These are phyloP conservation scores for Diachasmimorpha longicaudata DNA, from an alignment of 1,140 invertebrate genomes.

Conservation along the genomic window DNA sequence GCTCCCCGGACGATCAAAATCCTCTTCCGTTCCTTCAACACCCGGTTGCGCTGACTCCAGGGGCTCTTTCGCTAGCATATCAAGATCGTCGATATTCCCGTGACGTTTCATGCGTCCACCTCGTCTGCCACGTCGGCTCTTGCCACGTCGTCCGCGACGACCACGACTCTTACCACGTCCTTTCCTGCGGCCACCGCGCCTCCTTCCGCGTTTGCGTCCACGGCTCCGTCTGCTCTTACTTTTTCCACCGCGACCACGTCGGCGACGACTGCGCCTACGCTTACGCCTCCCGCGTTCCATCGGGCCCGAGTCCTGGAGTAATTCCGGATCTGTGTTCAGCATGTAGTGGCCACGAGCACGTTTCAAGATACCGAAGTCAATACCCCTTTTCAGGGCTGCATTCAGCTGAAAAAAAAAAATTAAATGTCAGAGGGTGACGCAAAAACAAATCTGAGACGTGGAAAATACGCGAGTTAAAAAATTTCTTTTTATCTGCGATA, in stretches of 20 bases:
- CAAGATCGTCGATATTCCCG: slow-evolving; percentile 23
- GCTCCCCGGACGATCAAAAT: slow-evolving; percentile 30
- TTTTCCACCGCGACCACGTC: slow-evolving; percentile 16
- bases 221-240: slow-evolving; percentile 23
- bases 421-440: neutral
- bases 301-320: slow-evolving; percentile 16
- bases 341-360: slow-evolving; percentile 42
- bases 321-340: slow-evolving; percentile 39
- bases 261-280: slow-evolving; percentile 9
- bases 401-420: slow-evolving; percentile 39
- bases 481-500: slow-evolving; percentile 29
- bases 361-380: slow-evolving; percentile 53
- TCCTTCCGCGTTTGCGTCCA: slow-evolving; percentile 13
- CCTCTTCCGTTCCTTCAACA: neutral
- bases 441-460: too few relatives aligned
- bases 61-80: slow-evolving; percentile 22
- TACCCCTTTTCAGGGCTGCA: slow-evolving; percentile 50
- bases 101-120: slow-evolving; percentile 1
- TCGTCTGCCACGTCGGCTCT: too few relatives aligned
- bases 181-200: slow-evolving; percentile 11
- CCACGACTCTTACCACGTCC: slow-evolving; percentile 11
- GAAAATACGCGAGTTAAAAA: too few relatives aligned
- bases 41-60: slow-evolving; percentile 16
- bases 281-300: slow-evolving; percentile 20
- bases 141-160: neutral